Conservation (phyloP, 37 sponge, comb jelly and placozoan species). For the Eunapius fragilis region DNA sequence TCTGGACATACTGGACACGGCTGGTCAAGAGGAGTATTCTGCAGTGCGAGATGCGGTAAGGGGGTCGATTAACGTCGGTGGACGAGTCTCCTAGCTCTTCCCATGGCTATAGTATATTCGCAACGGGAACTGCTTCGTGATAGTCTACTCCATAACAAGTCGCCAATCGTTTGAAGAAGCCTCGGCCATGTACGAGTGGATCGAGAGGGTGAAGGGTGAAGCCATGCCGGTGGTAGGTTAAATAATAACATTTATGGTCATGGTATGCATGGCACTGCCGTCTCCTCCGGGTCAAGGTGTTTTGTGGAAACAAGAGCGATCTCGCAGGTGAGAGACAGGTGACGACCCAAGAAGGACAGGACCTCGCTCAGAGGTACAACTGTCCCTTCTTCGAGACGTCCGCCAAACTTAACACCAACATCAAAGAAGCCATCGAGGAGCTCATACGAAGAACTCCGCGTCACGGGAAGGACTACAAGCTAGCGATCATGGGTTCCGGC, state of each 20-base stretch:
- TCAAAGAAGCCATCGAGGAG: slow-evolving; percentile 76
- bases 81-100: not conserved
- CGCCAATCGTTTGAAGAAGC: slow-evolving; percentile 75
- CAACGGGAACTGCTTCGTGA: slow-evolving; percentile 78
- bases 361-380: slow-evolving; percentile 53
- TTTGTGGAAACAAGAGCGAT: slow-evolving; percentile 93
- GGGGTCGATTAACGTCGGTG: not conserved
- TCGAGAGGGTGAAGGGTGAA: slow-evolving; percentile 66
- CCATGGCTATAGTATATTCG: not conserved
- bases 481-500: slow-evolving; percentile 83
- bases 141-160: slow-evolving; percentile 90
- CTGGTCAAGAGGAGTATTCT: slow-evolving; percentile 99
- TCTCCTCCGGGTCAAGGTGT: slow-evolving; percentile 42
- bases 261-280: no score
- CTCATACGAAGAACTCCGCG: slow-evolving; percentile 47
- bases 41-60: slow-evolving; percentile 90
- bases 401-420: slow-evolving; percentile 78
- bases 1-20: slow-evolving; percentile 98
- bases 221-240: slow-evolving; percentile 73
- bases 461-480: not conserved
- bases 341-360: slow-evolving; percentile 53
- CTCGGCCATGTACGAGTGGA: slow-evolving; percentile 71
- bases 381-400: slow-evolving; percentile 92
- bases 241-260: no score
- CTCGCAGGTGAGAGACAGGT: slow-evolving; percentile 67